Conservation (phyloP, 2,888 invertebrate species). For the Orchesella flavescens region DNA sequence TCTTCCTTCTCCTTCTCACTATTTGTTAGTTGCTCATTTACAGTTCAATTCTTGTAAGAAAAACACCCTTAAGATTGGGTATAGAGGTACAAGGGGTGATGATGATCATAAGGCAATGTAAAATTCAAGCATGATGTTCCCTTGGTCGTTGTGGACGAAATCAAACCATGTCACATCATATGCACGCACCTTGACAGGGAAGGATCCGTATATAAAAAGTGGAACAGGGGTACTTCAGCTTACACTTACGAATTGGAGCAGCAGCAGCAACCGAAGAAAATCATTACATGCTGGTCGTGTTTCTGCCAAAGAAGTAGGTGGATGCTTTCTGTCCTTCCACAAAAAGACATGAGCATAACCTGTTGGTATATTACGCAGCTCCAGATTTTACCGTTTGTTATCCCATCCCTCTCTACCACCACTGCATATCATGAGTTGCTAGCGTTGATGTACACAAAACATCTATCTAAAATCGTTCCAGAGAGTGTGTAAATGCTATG, state of each 20-base stretch:
- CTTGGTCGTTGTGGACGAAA: constrained; percentile 6
- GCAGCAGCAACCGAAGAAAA: constrained; percentile 28
- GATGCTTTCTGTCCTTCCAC: background rate
- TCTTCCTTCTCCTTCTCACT: background rate
- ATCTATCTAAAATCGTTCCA: too few relatives aligned
- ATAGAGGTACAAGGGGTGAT: background rate
- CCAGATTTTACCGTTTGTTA: constrained; percentile 9
- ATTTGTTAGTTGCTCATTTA: constrained; percentile 25
- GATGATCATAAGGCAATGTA: too few relatives aligned
- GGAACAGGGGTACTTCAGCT: constrained; percentile 29
- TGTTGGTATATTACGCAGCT: background rate
- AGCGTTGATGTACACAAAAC: background rate
- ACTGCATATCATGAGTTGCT: too few relatives aligned
- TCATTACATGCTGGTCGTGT: constrained; percentile 12
- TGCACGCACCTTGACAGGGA: too few relatives aligned
- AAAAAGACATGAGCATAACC: constrained; percentile 32
- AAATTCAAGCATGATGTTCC: constrained; percentile 10
- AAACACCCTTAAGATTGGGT: background rate
- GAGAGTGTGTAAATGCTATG: constrained; percentile 12
- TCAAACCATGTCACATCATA: constrained; percentile 13
- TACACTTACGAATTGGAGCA: constrained; percentile 42
- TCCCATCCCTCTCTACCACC: background rate
- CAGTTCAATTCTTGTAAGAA: constrained; percentile 29
- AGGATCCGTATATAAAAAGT: too few relatives aligned
- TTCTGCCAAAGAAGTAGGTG: constrained; percentile 15